A percentile compares a stretch with the other conserved stretches of the same genome.
Conservation (phyloP, 1,140 invertebrate species). For the Steinernema khuongi region DNA sequence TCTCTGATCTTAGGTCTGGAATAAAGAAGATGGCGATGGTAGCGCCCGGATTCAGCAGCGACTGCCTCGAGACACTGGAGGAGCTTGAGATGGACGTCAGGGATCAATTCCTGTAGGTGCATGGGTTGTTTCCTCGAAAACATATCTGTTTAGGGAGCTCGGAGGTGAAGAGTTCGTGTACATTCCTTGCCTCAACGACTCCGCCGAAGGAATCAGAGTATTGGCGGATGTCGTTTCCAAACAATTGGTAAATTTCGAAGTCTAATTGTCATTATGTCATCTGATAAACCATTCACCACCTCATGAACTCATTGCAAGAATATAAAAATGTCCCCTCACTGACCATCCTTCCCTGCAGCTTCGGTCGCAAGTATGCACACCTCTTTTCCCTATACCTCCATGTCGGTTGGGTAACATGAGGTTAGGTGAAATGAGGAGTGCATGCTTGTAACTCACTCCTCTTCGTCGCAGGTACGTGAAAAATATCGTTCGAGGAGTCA, state of each 20-base stretch:
- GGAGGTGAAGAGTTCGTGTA: not conserved
- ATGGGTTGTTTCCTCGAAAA: not conserved
- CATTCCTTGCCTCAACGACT: not conserved
- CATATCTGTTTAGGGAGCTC: not conserved
- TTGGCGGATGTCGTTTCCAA: not conserved
- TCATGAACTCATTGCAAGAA: not conserved
- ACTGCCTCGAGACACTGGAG: constrained; percentile 15
- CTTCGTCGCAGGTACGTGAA: no score
- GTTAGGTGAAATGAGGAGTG: not conserved
- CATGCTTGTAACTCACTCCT: no score
- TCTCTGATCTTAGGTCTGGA: not conserved
- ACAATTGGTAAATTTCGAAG: not conserved
- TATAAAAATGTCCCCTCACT: not conserved
- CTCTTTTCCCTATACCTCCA: not conserved
- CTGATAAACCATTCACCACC: not conserved
- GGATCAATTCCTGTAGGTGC: constrained; percentile 12
- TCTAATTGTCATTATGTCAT: not conserved
- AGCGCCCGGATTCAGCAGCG: constrained; percentile 18
- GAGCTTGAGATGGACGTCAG: constrained; percentile 19
- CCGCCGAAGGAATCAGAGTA: not conserved
- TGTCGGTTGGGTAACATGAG: not conserved
- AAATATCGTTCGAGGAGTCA: no score
- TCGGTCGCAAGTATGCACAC: not conserved
- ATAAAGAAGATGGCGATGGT: constrained; percentile 21
- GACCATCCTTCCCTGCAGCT: not conserved